Evolutionary conservation across 92 coral and sea anemone species (phyloP).

Genomic region (Paragorgia papillata): DNA sequence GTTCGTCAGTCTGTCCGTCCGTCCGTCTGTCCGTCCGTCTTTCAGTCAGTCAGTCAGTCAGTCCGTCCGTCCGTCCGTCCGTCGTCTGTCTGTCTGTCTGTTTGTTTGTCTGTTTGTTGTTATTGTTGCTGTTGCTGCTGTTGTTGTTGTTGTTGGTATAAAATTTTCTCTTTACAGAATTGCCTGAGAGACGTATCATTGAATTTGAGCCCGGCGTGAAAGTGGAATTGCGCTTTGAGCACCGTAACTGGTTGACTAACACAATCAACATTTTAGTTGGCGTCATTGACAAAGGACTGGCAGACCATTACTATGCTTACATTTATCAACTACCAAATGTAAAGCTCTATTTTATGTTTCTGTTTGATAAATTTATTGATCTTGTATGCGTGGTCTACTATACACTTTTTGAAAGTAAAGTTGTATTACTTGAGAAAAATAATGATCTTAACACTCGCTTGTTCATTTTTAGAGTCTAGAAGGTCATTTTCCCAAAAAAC

Average conservation of each 20-base stretch:
- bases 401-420: too few species aligned
- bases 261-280: constrained; percentile 77
- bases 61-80: too few species aligned
- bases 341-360: constrained; percentile 15
- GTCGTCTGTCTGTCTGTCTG: too few species aligned
- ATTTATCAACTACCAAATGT: constrained; percentile 71
- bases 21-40: too few species aligned
- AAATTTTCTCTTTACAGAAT: constrained; percentile 42
- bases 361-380: not conserved
- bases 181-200: constrained; percentile 75
- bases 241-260: constrained; percentile 82
- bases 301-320: constrained; percentile 73
- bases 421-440: too few species aligned
- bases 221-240: constrained; percentile 87
- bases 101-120: too few species aligned
- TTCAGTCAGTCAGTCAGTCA: too few species aligned
- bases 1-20: too few species aligned
- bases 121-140: not conserved
- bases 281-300: constrained; percentile 75
- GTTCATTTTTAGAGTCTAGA: constrained; percentile 30
- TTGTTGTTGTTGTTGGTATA: not conserved
- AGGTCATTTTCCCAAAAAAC: constrained; percentile 42
- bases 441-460: too few species aligned
- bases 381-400: too few species aligned
- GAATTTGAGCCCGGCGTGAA: constrained; percentile 60